A percentile compares a stretch with the other conserved stretches of the same genome.
Evolutionary conservation across 2,797 vertebrate genomes (phyloP).

Genomic region (Lithobates sylvaticus): DNA sequence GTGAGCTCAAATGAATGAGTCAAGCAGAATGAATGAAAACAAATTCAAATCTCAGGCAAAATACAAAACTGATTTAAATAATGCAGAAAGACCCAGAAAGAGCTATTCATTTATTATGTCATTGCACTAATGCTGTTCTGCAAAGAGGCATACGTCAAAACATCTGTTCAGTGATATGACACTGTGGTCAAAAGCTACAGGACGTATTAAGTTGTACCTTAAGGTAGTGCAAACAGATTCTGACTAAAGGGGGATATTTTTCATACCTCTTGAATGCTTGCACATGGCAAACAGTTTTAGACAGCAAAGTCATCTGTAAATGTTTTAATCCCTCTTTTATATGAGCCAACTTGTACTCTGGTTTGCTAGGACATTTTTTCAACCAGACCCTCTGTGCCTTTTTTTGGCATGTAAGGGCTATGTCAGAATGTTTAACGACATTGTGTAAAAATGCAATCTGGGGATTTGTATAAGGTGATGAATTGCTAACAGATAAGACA

Average conservation of each 20-base stretch:
- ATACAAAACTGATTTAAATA: no score
- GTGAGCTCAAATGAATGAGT: no score
- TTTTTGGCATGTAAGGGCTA: neutral
- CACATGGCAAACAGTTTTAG: neutral
- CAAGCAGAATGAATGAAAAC: no score
- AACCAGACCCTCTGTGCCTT: neutral
- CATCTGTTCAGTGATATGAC: neutral
- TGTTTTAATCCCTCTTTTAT: neutral
- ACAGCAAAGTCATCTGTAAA: neutral
- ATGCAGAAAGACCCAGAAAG: no score
- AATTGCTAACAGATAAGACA: conserved; percentile 3
- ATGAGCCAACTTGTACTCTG: neutral
- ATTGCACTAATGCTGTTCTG: neutral
- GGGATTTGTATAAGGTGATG: neutral
- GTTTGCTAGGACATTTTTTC: neutral
- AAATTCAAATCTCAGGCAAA: no score
- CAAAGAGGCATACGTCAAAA: neutral
- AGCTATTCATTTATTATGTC: no score
- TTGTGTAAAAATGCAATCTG: neutral
- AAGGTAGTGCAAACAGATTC: neutral
- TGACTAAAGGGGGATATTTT: neutral
- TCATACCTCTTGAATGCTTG: neutral
- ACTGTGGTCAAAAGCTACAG: neutral
- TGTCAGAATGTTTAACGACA: conserved; percentile 2
- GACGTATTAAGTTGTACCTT: neutral